Base-by-base conservation (phyloP, 92 coral and sea anemone genomes). In the Palythoa grandis region DNA sequence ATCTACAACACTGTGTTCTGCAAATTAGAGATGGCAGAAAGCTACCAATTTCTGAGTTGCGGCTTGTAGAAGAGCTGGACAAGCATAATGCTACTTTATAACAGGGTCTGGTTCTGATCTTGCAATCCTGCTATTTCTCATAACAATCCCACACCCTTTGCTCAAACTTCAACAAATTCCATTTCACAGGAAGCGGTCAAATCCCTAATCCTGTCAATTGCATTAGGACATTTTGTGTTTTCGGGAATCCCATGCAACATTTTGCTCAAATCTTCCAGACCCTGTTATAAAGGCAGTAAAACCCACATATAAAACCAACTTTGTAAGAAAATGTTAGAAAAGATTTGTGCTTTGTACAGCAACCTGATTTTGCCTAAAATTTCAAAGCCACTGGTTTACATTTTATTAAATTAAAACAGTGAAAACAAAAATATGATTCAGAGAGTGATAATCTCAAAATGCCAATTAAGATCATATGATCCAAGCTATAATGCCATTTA, bases 1-100 rank as follows among this genome's bases (percentile, higher is more conserved):
- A 38, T 78, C 70, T 78, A 24, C 84, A 76, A n/a, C 54, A 82
- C 25, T 61, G 77, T 56, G 73, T 82, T 58, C 38, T 82, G 11
- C 86, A 82, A 65, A 25, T 82, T 20, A 52, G 61, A 24, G 86
- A 82, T 61, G 78, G 40, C n/a, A 47, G 24, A 12, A 63, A 67
- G 24, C 57, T 82, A 16, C 78, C 86, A 63, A 29, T 63, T 63
- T 16, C 69, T 63, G 69, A n/a, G 22, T 17, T 63, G 69, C 8
- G 69, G 24, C 69, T 63, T 63, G 69, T 63, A 6, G 69, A 63
- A 63, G 69, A 19, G 23, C 35, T 63, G 5, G 69, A 63, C 35
- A 63, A 63, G 69, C 24, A 63, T 63, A 63, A 63, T 63, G 25
- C 23, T 63, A 20, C 69, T 63, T 63, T 63, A 61, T 61, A 61